Evolutionary conservation across 92 coral and sea anemone genomes (phyloP).

Genomic region (Metridium senile): DNA sequence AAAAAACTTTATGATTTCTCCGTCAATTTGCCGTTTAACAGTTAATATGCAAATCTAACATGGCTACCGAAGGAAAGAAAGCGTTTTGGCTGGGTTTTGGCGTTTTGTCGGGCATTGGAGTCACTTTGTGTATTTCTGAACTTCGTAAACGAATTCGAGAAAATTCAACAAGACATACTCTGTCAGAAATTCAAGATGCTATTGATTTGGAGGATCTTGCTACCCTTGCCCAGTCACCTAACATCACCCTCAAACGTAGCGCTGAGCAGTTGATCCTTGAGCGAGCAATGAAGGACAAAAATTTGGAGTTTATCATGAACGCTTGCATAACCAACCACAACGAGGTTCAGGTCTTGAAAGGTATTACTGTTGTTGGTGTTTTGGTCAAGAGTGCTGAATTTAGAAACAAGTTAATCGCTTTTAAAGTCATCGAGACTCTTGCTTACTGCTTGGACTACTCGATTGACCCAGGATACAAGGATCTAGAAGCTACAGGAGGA

Average conservation of each 20-base stretch:
- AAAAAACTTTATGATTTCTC: constrained; percentile 8
- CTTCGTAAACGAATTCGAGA: constrained; percentile 74
- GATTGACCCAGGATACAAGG: constrained; percentile 58
- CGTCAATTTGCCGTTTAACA: background rate
- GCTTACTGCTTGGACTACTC: constrained; percentile 76
- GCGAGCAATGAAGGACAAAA: constrained; percentile 73
- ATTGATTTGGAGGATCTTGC: constrained; percentile 78
- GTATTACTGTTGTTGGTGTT: constrained; percentile 73
- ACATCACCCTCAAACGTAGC: constrained; percentile 74
- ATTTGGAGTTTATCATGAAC: constrained; percentile 67
- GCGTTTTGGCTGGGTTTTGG: constrained; percentile 73
- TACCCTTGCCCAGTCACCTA: constrained; percentile 77
- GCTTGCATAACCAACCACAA: constrained; percentile 61
- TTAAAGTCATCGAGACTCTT: constrained; percentile 73
- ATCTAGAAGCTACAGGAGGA: constrained; percentile 61
- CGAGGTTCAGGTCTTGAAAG: constrained; percentile 80
- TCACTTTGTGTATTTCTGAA: constrained; percentile 69
- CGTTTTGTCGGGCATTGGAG: constrained; percentile 76
- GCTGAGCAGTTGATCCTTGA: constrained; percentile 78
- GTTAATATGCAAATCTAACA: constrained; percentile 7
- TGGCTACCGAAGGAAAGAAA: constrained; percentile 67
- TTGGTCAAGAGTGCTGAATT: constrained; percentile 71
- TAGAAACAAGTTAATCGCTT: constrained; percentile 52
- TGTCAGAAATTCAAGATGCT: constrained; percentile 70
- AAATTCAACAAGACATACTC: constrained; percentile 72